These are phyloP conservation scores for Ornithorhynchus anatinus DNA, from an alignment of 2,113 vertebrate genomes.

Conservation along the genomic window DNA sequence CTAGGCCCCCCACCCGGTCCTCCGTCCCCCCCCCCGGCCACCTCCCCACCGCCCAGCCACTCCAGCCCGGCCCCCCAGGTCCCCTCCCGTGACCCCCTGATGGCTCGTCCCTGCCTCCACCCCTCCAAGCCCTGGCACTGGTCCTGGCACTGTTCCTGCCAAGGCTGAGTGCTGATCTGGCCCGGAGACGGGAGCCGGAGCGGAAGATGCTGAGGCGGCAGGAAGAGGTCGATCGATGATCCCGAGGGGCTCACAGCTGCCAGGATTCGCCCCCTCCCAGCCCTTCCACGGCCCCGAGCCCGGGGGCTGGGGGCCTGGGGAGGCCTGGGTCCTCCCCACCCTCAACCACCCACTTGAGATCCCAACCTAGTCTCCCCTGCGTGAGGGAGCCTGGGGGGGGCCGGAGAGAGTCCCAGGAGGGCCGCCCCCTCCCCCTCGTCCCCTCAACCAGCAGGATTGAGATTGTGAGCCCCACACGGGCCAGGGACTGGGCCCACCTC, in stretches of 20 bases:
- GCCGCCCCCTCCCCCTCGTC: too few species aligned
- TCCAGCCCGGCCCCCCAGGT: not conserved
- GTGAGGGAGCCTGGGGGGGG: too few species aligned
- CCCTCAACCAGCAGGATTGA: not conserved
- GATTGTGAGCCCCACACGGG: too few species aligned
- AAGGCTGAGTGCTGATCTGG: constrained; percentile 48
- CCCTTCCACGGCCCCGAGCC: not conserved
- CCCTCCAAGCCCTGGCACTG: constrained; percentile 11
- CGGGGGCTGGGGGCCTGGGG: not conserved
- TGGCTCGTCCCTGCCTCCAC: constrained; percentile 14
- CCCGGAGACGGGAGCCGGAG: constrained; percentile 38
- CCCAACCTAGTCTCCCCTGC: too few species aligned
- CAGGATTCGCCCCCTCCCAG: not conserved
- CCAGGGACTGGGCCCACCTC: too few species aligned
- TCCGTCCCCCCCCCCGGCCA: too few species aligned
- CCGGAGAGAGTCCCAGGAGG: not conserved
- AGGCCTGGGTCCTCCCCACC: not conserved
- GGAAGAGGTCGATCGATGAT: constrained; percentile 34
- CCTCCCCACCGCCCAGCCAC: not conserved
- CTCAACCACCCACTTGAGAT: too few species aligned
- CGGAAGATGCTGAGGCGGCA: constrained; percentile 53
- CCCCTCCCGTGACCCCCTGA: not conserved
- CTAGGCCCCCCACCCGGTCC: not conserved
- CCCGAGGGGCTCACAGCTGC: constrained; percentile 29
- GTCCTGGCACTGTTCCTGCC: constrained; percentile 38